Evolutionary conservation across 2,797 vertebrate genomes (phyloP), one percentile per base, ranked within the genome.

Genomic region (Argentina silus): DNA sequence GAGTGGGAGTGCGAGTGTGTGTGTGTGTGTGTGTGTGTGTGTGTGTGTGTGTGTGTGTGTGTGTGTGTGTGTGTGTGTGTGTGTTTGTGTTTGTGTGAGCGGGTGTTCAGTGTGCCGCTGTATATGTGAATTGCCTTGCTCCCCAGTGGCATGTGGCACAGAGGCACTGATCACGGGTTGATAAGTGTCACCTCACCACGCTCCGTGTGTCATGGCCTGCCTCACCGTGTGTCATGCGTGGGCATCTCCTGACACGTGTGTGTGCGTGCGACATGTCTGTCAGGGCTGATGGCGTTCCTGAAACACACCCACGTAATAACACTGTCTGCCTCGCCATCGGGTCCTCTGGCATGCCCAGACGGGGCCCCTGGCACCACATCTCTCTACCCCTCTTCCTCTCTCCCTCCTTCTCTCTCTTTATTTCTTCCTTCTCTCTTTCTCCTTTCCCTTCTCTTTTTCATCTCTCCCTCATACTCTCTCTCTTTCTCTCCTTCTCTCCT

Each of bases 221-320:
- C 80, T 82, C 17, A 27, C 57, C 19, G 77, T 77, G 76, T 93
- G 92, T 92, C 90, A 88, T 80, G 91, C 91, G 91, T 94, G 93
- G 93, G 93, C 90, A 90, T 84, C 86, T 86, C 81, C 83, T 89
- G 91, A 91, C 90, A 91, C 87, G 57, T 63, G 55, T 48, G 77
- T 85, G 87, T 90, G 86, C 87, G 83, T 89, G 50, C 7, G 36
- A n/a, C n/a, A n/a, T 55, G 53, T 57, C n/a, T n/a, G n/a, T n/a
- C n/a, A n/a, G n/a, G n/a, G n/a, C n/a, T n/a, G n/a, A n/a, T n/a
- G n/a, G 87, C 65, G 68, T 87, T 91, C 88, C 89, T 86, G 88
- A 89, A 69, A 86, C 85, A 83, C 90, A 80, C 92, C 90, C 90
- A 91, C 90, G 60, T 89, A 89, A 90, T 88, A 87, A 89, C 91